Percentiles rank a stretch among this genome's conserved stretches.
phyloP scores from a whole-genome alignment of 1,140 invertebrate genomes.

The Drosophila pachea region DNA sequence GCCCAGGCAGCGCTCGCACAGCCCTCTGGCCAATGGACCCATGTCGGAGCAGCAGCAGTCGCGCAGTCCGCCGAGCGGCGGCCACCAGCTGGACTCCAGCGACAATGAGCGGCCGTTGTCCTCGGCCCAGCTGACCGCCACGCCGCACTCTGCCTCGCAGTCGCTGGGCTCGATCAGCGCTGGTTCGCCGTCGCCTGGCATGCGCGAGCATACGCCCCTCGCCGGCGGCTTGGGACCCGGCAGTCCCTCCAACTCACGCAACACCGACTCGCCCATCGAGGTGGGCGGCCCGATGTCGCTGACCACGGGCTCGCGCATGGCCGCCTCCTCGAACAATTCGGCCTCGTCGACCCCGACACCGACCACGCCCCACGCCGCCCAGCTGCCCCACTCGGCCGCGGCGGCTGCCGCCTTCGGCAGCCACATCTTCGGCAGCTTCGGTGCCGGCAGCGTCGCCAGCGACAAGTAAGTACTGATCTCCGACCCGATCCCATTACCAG shows the following conservation, averaged over 20 bases:
- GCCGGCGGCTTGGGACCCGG: slow-evolving; percentile 48
- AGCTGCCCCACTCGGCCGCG: slow-evolving; percentile 58
- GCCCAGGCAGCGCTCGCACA: slow-evolving; percentile 68
- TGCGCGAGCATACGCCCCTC: slow-evolving; percentile 63
- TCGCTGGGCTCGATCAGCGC: slow-evolving; percentile 78
- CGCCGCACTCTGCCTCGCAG: slow-evolving; percentile 72
- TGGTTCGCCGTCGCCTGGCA: slow-evolving; percentile 75
- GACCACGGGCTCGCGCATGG: slow-evolving; percentile 61
- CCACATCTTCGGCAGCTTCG: slow-evolving; percentile 74
- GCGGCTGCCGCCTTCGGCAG: slow-evolving; percentile 69
- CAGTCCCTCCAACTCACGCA: slow-evolving; percentile 71
- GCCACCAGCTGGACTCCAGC: slow-evolving; percentile 64
- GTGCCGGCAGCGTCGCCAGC: slow-evolving; percentile 50
- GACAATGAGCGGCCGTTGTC: slow-evolving; percentile 76
- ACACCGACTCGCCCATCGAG: slow-evolving; percentile 79
- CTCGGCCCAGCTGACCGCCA: slow-evolving; percentile 70
- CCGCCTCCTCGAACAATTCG: slow-evolving; percentile 63
- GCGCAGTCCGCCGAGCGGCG: slow-evolving; percentile 63
- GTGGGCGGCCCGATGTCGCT: slow-evolving; percentile 78
- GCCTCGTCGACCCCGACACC: slow-evolving; percentile 65
- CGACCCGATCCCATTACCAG: too few relatives aligned
- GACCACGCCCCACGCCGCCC: slow-evolving; percentile 57
- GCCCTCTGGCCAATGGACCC: slow-evolving; percentile 59
- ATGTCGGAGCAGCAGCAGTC: slow-evolving; percentile 60
- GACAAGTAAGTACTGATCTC: slow-evolving; percentile 58